Evolutionary conservation across 2,113 vertebrate genomes (phyloP), one percentile per base, ranked within the genome.

Genomic region (Peromyscus leucopus): DNA sequence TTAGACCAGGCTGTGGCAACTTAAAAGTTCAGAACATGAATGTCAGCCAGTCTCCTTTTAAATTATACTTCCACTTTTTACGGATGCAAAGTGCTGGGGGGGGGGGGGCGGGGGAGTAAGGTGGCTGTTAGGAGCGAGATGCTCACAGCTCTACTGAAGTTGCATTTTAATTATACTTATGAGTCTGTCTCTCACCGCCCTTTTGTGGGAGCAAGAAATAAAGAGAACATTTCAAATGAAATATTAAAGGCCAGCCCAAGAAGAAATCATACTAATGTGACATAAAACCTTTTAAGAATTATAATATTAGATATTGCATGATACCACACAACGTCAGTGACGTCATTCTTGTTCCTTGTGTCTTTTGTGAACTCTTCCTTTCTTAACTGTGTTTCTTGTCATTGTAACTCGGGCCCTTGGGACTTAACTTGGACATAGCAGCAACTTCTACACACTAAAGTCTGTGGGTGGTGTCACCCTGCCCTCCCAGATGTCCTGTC

Each of bases 261-360:
- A 79, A 92, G 78, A 98, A 96, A 87, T 94, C 95, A 95, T 72
- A 42, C 79, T 87, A 91, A 95, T 91, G 93, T 95, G 96, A 71
- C 90, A 96, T 90, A 74, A 96, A 89, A 85, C 80, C 96, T 96
- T 85, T 95, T 90, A 78, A 24, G 92, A 96, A 96, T 15, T 51
- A 39, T 67, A 31, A 69, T 9, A 3, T 11, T 16, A 84, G 82
- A 72, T 67, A 69, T 36, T 61, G 15, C 61, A 36, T 51, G 31
- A 12, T 36, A 71, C 6, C 17, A 13, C 5, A 8, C 33, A 5
- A 71, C 3, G 0, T 59, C 15, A 3, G 42, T 19, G n/a, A 61
- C 87, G 65, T 75, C 46, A 21, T 61, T 42, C 51, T 71, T 46
- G 22, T 15, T 59, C 33, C 83, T 57, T 17, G 39, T 26, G 48